phyloP scores from a whole-genome alignment of 2,113 vertebrate species.

The Patagioenas fasciata region DNA sequence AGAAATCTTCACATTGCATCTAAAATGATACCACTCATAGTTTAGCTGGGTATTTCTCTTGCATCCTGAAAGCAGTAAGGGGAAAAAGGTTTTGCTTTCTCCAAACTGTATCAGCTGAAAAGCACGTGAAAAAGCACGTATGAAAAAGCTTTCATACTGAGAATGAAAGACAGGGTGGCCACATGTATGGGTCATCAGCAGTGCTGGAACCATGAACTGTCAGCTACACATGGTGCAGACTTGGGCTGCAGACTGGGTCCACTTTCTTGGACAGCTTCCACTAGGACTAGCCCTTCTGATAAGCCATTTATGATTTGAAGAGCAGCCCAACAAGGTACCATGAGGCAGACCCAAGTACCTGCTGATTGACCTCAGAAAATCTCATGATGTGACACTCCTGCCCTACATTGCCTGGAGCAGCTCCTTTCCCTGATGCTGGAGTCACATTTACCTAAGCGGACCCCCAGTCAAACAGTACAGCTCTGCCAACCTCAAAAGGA shows the following conservation, averaged over 20 bases:
- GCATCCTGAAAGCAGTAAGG: neutral
- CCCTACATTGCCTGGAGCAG: accelerated
- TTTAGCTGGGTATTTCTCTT: neutral
- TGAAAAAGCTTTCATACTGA: neutral
- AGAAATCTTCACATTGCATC: neutral
- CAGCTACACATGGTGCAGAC: neutral
- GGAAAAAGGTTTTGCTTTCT: constrained; percentile 34
- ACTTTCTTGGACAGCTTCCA: neutral
- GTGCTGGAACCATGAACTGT: neutral
- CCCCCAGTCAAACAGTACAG: neutral
- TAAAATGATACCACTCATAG: constrained; percentile 3
- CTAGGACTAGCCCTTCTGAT: neutral
- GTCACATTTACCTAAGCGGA: neutral
- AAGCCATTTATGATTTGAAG: neutral
- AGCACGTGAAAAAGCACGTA: neutral
- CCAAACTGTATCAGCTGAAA: neutral
- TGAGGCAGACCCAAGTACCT: neutral
- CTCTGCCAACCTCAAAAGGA: neutral
- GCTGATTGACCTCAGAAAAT: neutral
- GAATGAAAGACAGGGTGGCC: neutral
- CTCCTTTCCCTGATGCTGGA: neutral
- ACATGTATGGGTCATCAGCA: neutral
- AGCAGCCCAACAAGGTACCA: neutral
- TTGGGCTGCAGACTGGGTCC: neutral
- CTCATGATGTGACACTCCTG: neutral